phyloP scores from a whole-genome alignment of 2,113 vertebrate species.

The Ginglymostoma cirratum region DNA sequence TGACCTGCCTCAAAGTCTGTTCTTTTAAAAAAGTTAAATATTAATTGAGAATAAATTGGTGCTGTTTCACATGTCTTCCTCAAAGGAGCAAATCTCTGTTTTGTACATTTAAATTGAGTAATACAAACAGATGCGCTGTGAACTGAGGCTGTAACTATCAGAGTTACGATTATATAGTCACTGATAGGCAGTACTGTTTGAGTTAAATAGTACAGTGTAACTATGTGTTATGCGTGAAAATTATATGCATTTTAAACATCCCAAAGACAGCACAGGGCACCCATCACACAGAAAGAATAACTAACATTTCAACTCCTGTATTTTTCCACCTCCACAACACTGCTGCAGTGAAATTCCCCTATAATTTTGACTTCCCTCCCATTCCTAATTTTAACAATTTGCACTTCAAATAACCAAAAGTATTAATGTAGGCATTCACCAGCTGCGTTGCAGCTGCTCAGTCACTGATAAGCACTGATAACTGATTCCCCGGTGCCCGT shows the following conservation, averaged over 20 bases:
- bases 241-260: neutral
- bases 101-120: neutral
- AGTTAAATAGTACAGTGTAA: neutral
- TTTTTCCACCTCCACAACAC: neutral
- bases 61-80: neutral
- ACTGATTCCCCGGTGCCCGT: neutral
- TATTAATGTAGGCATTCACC: neutral
- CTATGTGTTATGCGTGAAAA: neutral
- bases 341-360: neutral
- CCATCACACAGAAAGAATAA: neutral
- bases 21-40: neutral
- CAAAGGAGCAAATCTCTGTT: neutral
- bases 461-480: neutral
- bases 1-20: neutral
- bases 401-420: neutral
- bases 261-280: neutral
- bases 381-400: conserved; percentile 1
- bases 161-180: neutral
- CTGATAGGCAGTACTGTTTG: neutral
- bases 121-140: neutral
- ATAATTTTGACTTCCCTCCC: neutral
- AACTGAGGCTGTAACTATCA: neutral
- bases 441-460: neutral
- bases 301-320: neutral
- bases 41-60: neutral